A percentile compares a stretch with the other conserved stretches of the same genome.
phyloP scores from a whole-genome alignment of 2,113 vertebrate genomes.

The human (Homo sapiens) region GRCh38 chr13:57805001-57805500 shows the following conservation, averaged over 20 bases:
- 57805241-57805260: not conserved
- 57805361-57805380: not conserved
- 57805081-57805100: not conserved
- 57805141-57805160: constrained; percentile 36
- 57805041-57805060: not conserved
- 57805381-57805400: not conserved
- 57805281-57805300: not conserved
- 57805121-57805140: constrained; percentile 10
- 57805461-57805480: not conserved
- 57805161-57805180: constrained; percentile 7
- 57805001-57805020: not conserved
- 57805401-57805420: not conserved
- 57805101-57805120: not conserved
- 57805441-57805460: not conserved
- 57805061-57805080: not conserved
- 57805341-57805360: not conserved
- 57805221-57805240: not conserved
- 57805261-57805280: not conserved
- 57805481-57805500: not conserved
- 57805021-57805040: not conserved
- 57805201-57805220: not conserved
- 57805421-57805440: not conserved
- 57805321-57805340: not conserved
- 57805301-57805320: not conserved
- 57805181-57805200: constrained; percentile 48